Evolutionary conservation across 1,140 invertebrate species (phyloP).

Genomic region (Hesperophylax magnus): DNA sequence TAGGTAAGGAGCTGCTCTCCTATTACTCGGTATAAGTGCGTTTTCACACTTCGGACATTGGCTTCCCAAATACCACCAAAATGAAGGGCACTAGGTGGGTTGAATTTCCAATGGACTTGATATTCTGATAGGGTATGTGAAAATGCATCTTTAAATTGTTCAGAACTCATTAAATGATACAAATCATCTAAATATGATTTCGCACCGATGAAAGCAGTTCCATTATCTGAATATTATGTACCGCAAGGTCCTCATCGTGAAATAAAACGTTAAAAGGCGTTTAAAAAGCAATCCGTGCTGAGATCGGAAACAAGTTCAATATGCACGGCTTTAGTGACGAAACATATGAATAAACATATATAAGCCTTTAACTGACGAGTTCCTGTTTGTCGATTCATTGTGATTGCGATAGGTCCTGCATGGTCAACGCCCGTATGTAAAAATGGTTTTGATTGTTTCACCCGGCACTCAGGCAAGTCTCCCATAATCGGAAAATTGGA

Average conservation of each 20-base stretch:
- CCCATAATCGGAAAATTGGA: neutral
- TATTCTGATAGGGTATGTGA: neutral
- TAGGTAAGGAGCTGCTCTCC: neutral
- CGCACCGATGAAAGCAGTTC: neutral
- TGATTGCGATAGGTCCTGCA: neutral
- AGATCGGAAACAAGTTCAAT: neutral
- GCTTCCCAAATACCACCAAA: constrained; percentile 5
- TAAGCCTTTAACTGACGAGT: neutral
- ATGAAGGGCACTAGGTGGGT: neutral
- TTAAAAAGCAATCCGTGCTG: neutral
- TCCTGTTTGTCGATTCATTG: neutral
- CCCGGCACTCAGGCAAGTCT: neutral
- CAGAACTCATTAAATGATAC: neutral
- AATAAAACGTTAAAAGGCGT: neutral
- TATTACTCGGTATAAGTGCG: neutral
- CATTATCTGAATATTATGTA: neutral
- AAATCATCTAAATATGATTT: neutral
- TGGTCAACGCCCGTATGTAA: neutral
- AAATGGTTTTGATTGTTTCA: neutral
- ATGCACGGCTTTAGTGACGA: neutral
- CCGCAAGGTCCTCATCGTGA: neutral
- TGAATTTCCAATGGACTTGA: neutral
- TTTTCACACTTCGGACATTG: neutral
- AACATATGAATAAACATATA: neutral
- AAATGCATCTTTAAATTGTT: neutral